Evolutionary conservation across 2,113 vertebrate genomes (phyloP).

Genomic region (Paracanthobrama guichenoti): DNA sequence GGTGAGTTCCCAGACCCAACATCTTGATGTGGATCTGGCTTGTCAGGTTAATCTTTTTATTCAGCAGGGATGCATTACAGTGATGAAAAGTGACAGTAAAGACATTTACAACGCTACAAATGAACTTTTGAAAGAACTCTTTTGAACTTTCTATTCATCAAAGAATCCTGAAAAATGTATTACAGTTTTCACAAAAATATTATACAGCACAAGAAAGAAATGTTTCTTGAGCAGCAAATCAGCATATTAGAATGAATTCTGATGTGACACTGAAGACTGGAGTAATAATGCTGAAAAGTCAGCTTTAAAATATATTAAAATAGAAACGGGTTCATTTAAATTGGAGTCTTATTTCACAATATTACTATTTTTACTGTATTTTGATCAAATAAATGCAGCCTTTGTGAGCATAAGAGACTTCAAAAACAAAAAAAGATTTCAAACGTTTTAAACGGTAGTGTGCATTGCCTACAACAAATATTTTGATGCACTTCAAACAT

Average conservation of each 20-base stretch:
- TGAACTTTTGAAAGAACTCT: not conserved
- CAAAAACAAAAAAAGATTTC: no score
- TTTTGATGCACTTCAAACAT: no score
- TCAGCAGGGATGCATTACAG: not conserved
- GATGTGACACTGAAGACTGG: not conserved
- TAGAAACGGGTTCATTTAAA: not conserved
- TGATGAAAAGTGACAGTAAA: not conserved
- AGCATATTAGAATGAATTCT: not conserved
- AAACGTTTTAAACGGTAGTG: no score
- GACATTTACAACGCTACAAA: not conserved
- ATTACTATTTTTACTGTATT: not conserved
- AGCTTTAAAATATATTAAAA: no score
- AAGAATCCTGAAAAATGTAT: not conserved
- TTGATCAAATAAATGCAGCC: not conserved
- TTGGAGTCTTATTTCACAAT: not conserved
- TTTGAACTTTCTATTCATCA: not conserved
- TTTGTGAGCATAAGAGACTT: not conserved
- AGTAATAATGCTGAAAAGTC: no score
- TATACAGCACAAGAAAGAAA: not conserved
- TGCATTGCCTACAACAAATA: no score
- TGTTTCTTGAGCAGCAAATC: not conserved
- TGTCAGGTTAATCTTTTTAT: no score
- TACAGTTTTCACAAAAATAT: not conserved
- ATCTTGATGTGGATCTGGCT: no score
- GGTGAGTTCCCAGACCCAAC: no score